Conservation (phyloP, 2,888 invertebrate species). For the Gibbula magus region DNA sequence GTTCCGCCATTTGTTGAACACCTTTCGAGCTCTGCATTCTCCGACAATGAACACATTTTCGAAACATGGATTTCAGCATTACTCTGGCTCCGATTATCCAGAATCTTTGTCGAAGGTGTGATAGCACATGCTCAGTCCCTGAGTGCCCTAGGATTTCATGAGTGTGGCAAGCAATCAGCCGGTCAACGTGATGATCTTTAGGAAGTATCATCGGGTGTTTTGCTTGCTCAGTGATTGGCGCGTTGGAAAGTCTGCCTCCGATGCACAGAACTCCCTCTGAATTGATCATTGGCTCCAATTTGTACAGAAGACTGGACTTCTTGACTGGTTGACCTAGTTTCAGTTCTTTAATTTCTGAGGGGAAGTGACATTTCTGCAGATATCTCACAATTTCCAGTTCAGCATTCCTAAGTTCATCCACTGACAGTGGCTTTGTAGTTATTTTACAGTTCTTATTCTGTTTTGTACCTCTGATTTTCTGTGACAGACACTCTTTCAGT, state of each 20-base stretch:
- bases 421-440: slow-evolving; percentile 1
- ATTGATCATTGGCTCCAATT: slow-evolving; percentile 32
- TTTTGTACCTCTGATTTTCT: background rate
- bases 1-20: slow-evolving; percentile 45
- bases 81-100: slow-evolving; percentile 44
- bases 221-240: slow-evolving; percentile 14
- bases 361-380: background rate
- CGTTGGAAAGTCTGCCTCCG: slow-evolving; percentile 37
- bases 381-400: background rate
- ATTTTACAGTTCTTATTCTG: background rate
- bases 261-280: slow-evolving; percentile 33
- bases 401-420: background rate
- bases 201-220: slow-evolving; percentile 49
- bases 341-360: background rate
- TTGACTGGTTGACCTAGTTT: background rate
- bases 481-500: background rate
- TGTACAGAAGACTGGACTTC: background rate
- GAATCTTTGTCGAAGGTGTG: slow-evolving; percentile 39
- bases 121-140: slow-evolving; percentile 43
- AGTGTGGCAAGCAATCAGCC: slow-evolving; percentile 35
- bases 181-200: slow-evolving; percentile 39
- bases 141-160: slow-evolving; percentile 41
- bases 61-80: too few relatives aligned
- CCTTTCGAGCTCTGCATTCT: slow-evolving; percentile 16
- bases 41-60: slow-evolving; percentile 40